Conservation (phyloP, 2,113 vertebrate species). For the Ramphastos sulfuratus region DNA sequence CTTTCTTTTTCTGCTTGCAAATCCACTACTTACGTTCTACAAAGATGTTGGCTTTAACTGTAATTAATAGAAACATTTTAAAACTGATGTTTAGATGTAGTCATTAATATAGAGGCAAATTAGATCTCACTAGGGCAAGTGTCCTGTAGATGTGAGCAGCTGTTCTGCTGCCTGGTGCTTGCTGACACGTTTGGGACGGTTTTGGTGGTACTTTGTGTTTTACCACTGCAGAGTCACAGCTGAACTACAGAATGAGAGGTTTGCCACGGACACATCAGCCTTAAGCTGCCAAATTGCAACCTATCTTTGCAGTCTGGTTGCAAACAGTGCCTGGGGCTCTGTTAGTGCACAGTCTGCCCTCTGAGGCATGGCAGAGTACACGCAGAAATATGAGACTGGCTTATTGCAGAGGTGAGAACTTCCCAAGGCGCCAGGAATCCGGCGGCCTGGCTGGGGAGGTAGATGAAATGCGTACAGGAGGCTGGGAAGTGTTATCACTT, state of each 20-base stretch:
- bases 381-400: neutral
- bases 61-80: neutral
- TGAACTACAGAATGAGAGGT: neutral
- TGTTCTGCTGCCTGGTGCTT: neutral
- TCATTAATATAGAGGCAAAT: neutral
- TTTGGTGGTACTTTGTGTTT: neutral
- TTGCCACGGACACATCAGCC: neutral
- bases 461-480: constrained; percentile 39
- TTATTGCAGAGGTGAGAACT: neutral
- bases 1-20: neutral
- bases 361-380: neutral
- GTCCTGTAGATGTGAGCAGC: neutral
- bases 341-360: neutral
- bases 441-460: neutral
- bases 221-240: neutral
- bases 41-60: neutral
- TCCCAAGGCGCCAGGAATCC: neutral
- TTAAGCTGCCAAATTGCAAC: neutral
- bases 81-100: neutral
- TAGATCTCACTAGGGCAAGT: neutral
- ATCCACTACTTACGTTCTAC: neutral
- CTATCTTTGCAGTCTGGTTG: neutral
- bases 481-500: neutral
- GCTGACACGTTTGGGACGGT: neutral
- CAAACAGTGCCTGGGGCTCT: neutral